Evolutionary conservation across 2,113 vertebrate species (phyloP), one percentile per base, ranked within the genome.

Genomic region (Cricetomys ansorgei): DNA sequence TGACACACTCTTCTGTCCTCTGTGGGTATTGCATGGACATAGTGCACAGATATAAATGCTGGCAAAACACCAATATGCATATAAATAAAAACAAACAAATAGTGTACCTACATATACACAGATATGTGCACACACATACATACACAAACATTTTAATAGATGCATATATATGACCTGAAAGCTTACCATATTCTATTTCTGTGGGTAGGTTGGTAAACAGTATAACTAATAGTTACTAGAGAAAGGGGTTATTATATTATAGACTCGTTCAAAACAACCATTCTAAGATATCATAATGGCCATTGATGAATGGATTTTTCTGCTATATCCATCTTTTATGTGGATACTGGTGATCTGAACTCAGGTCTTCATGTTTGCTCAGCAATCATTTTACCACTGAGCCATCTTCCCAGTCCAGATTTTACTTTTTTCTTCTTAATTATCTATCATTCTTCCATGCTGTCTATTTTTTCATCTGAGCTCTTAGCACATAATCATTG

Each of bases 191-290:
- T 53, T 79, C 0, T 88, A 88, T 91, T 96, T 91, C 37, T 50
- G 88, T 87, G n/a, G 21, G 17, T 17, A 91, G 15, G 7, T 83
- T 94, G 27, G 19, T 76, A 94, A 93, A 76, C 69, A 55, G 5
- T 88, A 77, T 89, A 95, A 64, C 77, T 89, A 96, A 69, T 81
- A 88, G 40, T 80, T 75, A 92, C 16, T 87, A n/a, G 10, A 45
- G 40, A 48, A 94, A 65, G 40, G 81, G 43, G 75, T 77, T 84
- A 72, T 79, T 89, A 34, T 83, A n/a, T 45, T 90, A 90, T 85
- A 91, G 88, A 89, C n/a, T 69, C 55, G n/a, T 91, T 94, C 25
- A 91, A 85, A 76, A 90, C 57, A 89, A 85, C 87, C 93, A 40
- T 96, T 91, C 64, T 92, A 75, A 77, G 75, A 79, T 95, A 55